Evolutionary conservation across 2,113 vertebrate species (phyloP).

Genomic region (Scartelaos histophorus): DNA sequence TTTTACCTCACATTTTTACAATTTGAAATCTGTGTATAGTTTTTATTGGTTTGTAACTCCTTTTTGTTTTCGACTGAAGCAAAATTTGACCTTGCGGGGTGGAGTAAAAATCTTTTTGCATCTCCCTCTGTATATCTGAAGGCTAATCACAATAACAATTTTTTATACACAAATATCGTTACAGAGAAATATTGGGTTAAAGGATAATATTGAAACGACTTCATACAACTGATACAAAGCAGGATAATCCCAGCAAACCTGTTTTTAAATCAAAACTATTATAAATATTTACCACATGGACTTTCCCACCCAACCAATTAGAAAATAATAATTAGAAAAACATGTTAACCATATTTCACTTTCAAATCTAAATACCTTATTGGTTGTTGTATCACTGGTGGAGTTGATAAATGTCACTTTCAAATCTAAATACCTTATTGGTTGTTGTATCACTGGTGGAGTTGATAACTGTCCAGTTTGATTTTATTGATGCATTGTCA

Average conservation of each 20-base stretch:
- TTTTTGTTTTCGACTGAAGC: background rate
- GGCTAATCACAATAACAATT: too few relatives aligned
- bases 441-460: slow-evolving; percentile 51
- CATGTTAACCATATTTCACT: too few relatives aligned
- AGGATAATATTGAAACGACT: too few relatives aligned
- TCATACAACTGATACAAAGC: too few relatives aligned
- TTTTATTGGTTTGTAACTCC: slow-evolving; percentile 9
- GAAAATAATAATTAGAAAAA: too few relatives aligned
- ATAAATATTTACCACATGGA: too few relatives aligned
- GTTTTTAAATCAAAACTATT: too few relatives aligned
- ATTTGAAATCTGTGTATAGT: background rate
- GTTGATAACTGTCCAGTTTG: slow-evolving; percentile 36
- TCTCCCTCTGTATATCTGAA: too few relatives aligned
- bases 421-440: slow-evolving; percentile 47
- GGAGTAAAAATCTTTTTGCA: background rate
- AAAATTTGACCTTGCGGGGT: background rate
- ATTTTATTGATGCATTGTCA: slow-evolving; percentile 30
- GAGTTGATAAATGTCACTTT: slow-evolving; percentile 31
- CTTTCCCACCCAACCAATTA: too few relatives aligned
- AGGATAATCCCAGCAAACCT: too few relatives aligned
- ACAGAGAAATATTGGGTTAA: too few relatives aligned
- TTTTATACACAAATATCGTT: too few relatives aligned
- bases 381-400: slow-evolving; percentile 45
- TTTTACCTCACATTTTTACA: background rate
- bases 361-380: slow-evolving; percentile 45